phyloP scores from a whole-genome alignment of 2,888 invertebrate genomes.

The Nemoura dubitans region DNA sequence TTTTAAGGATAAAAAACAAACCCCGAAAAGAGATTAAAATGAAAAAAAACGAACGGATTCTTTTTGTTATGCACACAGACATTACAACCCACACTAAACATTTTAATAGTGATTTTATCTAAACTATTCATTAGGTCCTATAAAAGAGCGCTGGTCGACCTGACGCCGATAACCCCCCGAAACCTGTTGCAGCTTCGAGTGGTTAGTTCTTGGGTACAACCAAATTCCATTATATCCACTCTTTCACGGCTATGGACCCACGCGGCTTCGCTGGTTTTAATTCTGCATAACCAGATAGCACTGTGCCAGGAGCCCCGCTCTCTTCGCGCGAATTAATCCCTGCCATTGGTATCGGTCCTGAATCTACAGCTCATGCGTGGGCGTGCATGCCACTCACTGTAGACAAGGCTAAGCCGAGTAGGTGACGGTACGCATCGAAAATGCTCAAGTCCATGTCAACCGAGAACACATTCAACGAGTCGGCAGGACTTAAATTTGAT shows the following conservation, averaged over 20 bases:
- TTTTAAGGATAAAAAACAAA: constrained; percentile 21
- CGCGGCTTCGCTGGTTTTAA: not conserved
- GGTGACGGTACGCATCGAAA: no score
- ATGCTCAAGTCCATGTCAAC: no score
- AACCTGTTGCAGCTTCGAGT: not conserved
- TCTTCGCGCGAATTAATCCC: no score
- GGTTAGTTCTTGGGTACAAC: not conserved
- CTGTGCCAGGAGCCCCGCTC: not conserved
- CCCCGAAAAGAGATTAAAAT: not conserved
- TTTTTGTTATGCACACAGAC: constrained; percentile 8
- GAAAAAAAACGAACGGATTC: not conserved
- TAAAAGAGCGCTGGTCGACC: not conserved
- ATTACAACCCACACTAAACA: constrained; percentile 22
- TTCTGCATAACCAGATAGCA: constrained; percentile 30
- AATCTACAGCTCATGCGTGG: no score
- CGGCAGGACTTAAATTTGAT: no score
- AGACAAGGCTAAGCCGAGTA: no score
- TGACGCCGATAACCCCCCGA: not conserved
- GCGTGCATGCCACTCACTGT: no score
- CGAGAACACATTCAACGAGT: no score
- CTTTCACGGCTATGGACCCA: no score
- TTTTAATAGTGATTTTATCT: constrained; percentile 24
- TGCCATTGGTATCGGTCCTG: no score
- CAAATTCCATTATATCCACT: constrained; percentile 40
- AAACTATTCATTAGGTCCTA: constrained; percentile 23